These are phyloP conservation scores for Percina caprodes DNA, from an alignment of 2,113 vertebrate genomes.

Conservation along the genomic window DNA sequence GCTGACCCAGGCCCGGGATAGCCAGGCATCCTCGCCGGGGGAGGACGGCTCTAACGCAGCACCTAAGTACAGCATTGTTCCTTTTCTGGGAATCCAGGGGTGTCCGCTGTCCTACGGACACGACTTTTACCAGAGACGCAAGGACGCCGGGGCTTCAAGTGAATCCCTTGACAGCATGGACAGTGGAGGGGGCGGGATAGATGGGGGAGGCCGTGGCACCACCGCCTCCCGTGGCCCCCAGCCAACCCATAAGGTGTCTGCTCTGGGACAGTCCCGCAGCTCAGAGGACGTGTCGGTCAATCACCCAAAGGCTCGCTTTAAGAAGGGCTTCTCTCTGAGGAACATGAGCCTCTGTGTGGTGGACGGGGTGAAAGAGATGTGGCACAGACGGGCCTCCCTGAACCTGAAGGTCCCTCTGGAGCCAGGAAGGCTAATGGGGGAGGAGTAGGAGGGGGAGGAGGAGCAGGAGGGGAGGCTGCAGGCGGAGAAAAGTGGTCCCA, in stretches of 20 bases:
- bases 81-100: conserved; percentile 90
- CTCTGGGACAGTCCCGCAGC: conserved; percentile 93
- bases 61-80: conserved; percentile 89
- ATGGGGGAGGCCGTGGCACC: conserved; percentile 54
- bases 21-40: conserved; percentile 56
- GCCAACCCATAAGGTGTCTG: conserved; percentile 84
- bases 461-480: conserved; percentile 56
- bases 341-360: conserved; percentile 98
- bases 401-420: conserved; percentile 80
- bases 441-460: conserved; percentile 48
- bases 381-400: conserved; percentile 93
- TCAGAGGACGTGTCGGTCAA: conserved; percentile 92
- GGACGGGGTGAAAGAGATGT: conserved; percentile 96
- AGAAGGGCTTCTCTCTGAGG: conserved; percentile 96
- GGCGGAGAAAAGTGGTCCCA: conserved; percentile 85
- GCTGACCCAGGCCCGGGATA: conserved; percentile 87
- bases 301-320: conserved; percentile 89
- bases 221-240: conserved; percentile 69
- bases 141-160: conserved; percentile 87
- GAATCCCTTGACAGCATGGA: conserved; percentile 92
- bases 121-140: conserved; percentile 84
- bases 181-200: conserved; percentile 78
- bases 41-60: conserved; percentile 82
- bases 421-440: conserved; percentile 73
- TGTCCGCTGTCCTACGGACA: conserved; percentile 88